phyloP scores from a whole-genome alignment of 2,888 invertebrate genomes.

The Polylopha cassiicola region DNA sequence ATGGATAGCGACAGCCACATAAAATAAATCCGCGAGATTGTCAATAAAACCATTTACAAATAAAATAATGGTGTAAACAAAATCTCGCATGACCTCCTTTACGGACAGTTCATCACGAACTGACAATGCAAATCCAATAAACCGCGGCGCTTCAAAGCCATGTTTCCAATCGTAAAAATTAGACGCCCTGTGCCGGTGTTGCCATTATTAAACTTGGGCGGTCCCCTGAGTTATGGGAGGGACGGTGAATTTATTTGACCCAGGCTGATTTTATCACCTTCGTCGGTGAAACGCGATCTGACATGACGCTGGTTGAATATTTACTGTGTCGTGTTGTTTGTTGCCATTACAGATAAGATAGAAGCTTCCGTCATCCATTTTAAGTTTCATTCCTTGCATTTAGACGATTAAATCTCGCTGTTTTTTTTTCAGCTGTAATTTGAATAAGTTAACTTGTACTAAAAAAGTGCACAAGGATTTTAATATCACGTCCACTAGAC shows the following conservation, averaged over 20 bases:
- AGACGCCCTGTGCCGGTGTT: slow-evolving; percentile 6
- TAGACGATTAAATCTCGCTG: too few species aligned
- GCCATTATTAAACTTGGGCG: too few species aligned
- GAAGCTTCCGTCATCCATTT: too few species aligned
- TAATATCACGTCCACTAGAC: too few species aligned
- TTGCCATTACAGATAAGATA: slow-evolving; percentile 2
- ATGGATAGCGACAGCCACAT: too few species aligned
- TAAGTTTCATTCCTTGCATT: too few species aligned
- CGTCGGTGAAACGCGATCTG: slow-evolving; percentile 5
- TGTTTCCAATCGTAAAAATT: slow-evolving; percentile 6
- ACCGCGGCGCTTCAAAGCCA: slow-evolving; percentile 18
- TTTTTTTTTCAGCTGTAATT: too few species aligned
- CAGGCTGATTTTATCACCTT: slow-evolving; percentile 8
- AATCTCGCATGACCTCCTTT: neutral
- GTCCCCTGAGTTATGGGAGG: slow-evolving; percentile 2
- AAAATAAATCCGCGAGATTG: too few species aligned
- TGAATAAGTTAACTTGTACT: too few species aligned
- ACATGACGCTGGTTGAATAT: slow-evolving; percentile 1
- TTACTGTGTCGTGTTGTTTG: slow-evolving; percentile 1
- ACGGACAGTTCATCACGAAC: slow-evolving; percentile 10
- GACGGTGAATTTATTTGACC: slow-evolving; percentile 8
- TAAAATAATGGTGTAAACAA: too few species aligned
- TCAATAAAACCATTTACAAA: too few species aligned
- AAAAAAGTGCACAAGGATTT: too few species aligned
- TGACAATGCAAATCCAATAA: slow-evolving; percentile 22